These are phyloP conservation scores for Hippocampus barbouri DNA, from an alignment of 2,113 vertebrate species.

Conservation along the genomic window DNA sequence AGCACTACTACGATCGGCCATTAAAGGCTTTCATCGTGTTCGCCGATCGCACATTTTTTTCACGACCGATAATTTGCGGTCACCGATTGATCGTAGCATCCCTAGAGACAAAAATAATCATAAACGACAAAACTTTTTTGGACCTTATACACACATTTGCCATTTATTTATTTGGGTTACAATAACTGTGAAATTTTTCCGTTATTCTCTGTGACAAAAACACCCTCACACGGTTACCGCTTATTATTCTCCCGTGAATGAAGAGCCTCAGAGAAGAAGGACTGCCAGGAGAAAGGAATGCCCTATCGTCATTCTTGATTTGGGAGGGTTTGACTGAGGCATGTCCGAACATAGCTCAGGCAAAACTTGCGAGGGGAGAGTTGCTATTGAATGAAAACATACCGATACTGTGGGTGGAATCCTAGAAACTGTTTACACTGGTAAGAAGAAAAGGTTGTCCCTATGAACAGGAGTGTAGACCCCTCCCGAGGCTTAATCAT, in stretches of 20 bases:
- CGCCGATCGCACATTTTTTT: too few species aligned
- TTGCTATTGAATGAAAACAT: conserved; percentile 8
- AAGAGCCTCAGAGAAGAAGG: background rate
- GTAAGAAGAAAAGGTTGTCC: background rate
- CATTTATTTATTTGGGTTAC: too few species aligned
- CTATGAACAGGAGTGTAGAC: background rate
- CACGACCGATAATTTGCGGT: too few species aligned
- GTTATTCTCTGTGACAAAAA: background rate
- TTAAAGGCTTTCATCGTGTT: too few species aligned
- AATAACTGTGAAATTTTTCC: too few species aligned
- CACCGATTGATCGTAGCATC: too few species aligned
- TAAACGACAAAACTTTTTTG: too few species aligned
- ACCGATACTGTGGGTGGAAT: conserved; percentile 16
- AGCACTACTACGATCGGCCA: too few species aligned
- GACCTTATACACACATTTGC: too few species aligned
- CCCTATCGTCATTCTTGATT: conserved; percentile 46
- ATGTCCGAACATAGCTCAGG: conserved; percentile 28
- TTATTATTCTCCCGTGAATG: background rate
- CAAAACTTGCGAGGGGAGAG: conserved; percentile 13
- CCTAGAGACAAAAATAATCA: too few species aligned
- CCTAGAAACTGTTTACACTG: conserved; percentile 13
- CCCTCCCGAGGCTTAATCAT: background rate
- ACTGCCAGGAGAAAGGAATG: background rate
- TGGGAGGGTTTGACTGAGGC: conserved; percentile 20
- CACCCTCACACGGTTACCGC: background rate